Conservation (phyloP, 1,140 invertebrate species). For the Thaumatotibia leucotreta region DNA sequence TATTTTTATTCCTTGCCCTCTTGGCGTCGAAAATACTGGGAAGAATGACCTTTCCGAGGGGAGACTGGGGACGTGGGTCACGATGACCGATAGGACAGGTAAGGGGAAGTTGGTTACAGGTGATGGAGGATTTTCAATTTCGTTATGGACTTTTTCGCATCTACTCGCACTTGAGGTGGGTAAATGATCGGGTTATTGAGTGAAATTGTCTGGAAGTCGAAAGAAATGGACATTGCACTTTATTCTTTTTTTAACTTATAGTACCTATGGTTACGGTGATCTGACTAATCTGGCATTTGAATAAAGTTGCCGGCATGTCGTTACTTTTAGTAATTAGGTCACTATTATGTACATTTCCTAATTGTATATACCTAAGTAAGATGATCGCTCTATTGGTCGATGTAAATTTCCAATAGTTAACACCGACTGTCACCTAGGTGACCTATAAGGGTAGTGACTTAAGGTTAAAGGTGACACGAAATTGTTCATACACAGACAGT, state of each 20-base stretch:
- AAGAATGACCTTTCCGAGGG: slow-evolving; percentile 50
- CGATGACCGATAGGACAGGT: slow-evolving; percentile 57
- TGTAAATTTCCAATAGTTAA: no score
- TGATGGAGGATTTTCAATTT: slow-evolving; percentile 13
- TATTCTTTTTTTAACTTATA: not conserved
- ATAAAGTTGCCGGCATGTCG: no score
- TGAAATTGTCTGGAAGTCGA: not conserved
- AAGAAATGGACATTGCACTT: not conserved
- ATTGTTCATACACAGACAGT: no score
- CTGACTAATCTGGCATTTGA: no score
- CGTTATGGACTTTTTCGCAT: slow-evolving; percentile 13
- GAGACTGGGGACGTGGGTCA: slow-evolving; percentile 33
- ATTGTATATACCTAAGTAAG: no score
- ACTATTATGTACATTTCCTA: no score
- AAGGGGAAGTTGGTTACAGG: slow-evolving; percentile 14
- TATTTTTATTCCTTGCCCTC: slow-evolving; percentile 59
- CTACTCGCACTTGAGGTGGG: slow-evolving; percentile 11
- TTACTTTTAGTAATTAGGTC: no score
- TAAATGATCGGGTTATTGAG: not conserved
- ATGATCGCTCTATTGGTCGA: no score
- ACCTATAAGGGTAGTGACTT: no score
- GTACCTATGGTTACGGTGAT: no score
- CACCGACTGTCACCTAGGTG: no score
- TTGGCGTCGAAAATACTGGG: slow-evolving; percentile 43
- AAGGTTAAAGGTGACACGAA: no score